Base-by-base conservation (phyloP, 2,797 vertebrate genomes). In the Pygocentrus nattereri region DNA sequence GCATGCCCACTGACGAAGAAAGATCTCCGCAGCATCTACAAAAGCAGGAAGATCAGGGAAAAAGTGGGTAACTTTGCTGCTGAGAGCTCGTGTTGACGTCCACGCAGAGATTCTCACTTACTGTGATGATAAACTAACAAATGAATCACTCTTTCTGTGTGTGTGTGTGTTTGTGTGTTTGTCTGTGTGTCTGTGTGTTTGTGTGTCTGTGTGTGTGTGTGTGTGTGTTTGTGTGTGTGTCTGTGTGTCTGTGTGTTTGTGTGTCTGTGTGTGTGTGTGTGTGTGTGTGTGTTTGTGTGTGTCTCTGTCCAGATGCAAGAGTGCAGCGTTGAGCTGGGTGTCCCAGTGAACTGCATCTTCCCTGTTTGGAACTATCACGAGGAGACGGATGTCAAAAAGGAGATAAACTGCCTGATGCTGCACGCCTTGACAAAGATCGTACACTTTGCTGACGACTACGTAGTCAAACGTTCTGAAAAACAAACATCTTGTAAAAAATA, bases 331-430 rank as follows among this genome's bases (percentile, higher is more conserved):
- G 1, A 1, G 41, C 21, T 76, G 12, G 78, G 78, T 5, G 30
- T 87, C 4, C 78, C 85, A 18, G 2, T 78, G 56, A 78, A 49
- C 64, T 13, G 41, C 13, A 76, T 84, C 74, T 84, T 84, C 16
- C 80, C 80, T 52, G 78, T 86, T 12, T 30, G 56, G 62, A 84
- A 78, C 80, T 84, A 86, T 69, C 54, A 82, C 16, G 21, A 78
- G 16, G 76, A 84, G 71, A 78, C 16, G 30, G 47, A 82, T 7
- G 18, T 80, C 3, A 56, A 75, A 1, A 38, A 71, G 7, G 64
- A 80, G 0, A 47, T 76, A 30, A 76, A 85, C 65, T 67, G 76
- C 30, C 71, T 86, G 67, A 50, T 81, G 59, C 50, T 84, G 41
- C 50, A 56, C n/a, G 78, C 74, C 34, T 59, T 87, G 6, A 72